phyloP scores from a whole-genome alignment of 2,797 vertebrate genomes.

The Micropoecilia bifurca region DNA sequence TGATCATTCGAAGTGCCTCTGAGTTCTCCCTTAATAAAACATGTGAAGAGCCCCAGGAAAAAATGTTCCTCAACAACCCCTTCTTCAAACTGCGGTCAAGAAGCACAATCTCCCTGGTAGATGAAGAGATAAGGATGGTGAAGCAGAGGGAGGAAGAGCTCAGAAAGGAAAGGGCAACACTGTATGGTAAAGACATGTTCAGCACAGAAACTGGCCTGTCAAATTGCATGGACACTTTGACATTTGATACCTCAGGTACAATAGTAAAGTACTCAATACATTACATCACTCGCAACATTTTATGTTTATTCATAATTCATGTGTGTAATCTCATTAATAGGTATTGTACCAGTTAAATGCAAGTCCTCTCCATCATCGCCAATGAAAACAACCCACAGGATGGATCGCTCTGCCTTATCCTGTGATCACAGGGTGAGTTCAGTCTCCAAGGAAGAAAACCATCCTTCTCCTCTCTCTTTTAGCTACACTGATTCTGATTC shows the following conservation, averaged over 20 bases:
- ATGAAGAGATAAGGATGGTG: conserved; percentile 84
- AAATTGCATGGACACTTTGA: conserved; percentile 73
- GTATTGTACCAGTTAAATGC: conserved; percentile 79
- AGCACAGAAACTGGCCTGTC: conserved; percentile 62
- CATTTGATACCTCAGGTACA: conserved; percentile 78
- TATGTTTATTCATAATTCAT: not conserved
- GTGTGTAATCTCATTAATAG: conserved; percentile 34
- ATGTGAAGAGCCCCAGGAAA: conserved; percentile 77
- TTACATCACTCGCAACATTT: not conserved
- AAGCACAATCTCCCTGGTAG: conserved; percentile 82
- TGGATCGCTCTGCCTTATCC: conserved; percentile 81
- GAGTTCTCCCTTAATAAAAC: conserved; percentile 81
- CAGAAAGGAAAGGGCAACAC: conserved; percentile 76
- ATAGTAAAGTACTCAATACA: not conserved
- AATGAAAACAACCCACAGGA: conserved; percentile 82
- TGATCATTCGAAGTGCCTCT: conserved; percentile 84
- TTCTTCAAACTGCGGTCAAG: conserved; percentile 86
- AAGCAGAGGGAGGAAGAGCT: conserved; percentile 85
- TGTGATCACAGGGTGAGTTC: conserved; percentile 82
- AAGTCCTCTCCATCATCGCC: conserved; percentile 86
- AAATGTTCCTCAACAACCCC: conserved; percentile 83
- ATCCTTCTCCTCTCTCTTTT: not conserved
- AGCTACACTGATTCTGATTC: not conserved
- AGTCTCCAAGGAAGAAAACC: not conserved
- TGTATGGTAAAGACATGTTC: conserved; percentile 75